These are phyloP conservation scores for Acanthurus leucopareius DNA, from an alignment of 2,797 vertebrate genomes.

Conservation along the genomic window DNA sequence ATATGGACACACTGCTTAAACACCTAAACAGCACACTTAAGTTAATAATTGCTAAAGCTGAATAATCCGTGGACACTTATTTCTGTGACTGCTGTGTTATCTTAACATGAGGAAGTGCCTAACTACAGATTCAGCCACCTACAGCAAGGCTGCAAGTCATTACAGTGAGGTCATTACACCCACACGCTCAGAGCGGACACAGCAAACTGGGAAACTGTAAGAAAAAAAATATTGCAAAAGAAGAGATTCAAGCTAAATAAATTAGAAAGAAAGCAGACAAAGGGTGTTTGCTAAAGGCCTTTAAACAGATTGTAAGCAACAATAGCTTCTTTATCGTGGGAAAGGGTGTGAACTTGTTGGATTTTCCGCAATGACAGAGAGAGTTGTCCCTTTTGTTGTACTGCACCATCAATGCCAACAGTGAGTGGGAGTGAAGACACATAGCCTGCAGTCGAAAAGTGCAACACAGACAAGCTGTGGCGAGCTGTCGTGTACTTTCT, in stretches of 20 bases:
- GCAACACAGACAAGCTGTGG: slow-evolving; percentile 43
- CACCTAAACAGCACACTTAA: slow-evolving; percentile 8
- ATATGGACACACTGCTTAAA: not conserved
- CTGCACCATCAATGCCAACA: slow-evolving; percentile 15
- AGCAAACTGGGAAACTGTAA: not conserved
- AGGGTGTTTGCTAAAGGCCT: slow-evolving; percentile 10
- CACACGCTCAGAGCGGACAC: slow-evolving; percentile 24
- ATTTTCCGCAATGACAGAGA: slow-evolving; percentile 26
- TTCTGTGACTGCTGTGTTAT: slow-evolving; percentile 8
- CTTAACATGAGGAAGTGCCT: slow-evolving; percentile 7
- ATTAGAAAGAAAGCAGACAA: slow-evolving; percentile 21
- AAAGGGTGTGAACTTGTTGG: slow-evolving; percentile 4
- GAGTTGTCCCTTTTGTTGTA: slow-evolving; percentile 33
- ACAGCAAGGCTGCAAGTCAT: slow-evolving; percentile 23
- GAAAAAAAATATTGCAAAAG: slow-evolving; percentile 15
- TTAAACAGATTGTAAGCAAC: slow-evolving; percentile 17
- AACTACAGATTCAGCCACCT: slow-evolving; percentile 37
- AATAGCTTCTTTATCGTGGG: not conserved
- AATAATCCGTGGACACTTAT: slow-evolving; percentile 1
- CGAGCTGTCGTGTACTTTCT: slow-evolving; percentile 48
- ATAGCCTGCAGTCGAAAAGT: slow-evolving; percentile 53
- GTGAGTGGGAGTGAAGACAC: slow-evolving; percentile 52
- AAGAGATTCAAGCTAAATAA: slow-evolving; percentile 8
- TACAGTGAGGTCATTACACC: slow-evolving; percentile 21
- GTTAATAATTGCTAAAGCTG: slow-evolving; percentile 13